These are phyloP conservation scores for Edolisoma coerulescens DNA, from an alignment of 2,113 vertebrate species.

Conservation along the genomic window DNA sequence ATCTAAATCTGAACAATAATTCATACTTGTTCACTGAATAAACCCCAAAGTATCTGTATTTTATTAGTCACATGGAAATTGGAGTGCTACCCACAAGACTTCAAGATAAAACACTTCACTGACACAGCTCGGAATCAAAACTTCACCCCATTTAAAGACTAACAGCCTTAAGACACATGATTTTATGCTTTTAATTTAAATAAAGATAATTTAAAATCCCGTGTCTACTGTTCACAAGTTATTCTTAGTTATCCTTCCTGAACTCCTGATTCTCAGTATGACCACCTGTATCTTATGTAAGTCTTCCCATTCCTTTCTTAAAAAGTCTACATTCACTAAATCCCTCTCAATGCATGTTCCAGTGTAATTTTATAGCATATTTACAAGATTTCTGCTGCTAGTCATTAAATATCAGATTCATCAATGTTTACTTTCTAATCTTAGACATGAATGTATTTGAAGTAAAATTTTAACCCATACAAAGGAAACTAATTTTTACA, in stretches of 20 bases:
- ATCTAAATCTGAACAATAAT: background rate
- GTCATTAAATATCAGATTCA: background rate
- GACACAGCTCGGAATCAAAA: background rate
- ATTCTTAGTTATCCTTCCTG: background rate
- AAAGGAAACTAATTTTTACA: background rate
- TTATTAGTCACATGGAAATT: background rate
- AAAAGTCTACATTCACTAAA: background rate
- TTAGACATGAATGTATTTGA: background rate
- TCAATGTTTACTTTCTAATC: background rate
- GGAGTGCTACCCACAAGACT: background rate
- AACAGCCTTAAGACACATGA: background rate
- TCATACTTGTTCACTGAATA: background rate
- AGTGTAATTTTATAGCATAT: background rate
- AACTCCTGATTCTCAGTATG: background rate
- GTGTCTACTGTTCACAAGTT: background rate
- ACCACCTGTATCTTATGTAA: background rate
- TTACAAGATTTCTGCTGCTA: background rate
- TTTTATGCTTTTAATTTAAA: background rate
- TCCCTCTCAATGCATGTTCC: background rate
- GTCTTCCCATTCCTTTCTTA: background rate
- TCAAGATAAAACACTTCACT: background rate
- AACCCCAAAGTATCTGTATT: background rate
- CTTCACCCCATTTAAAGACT: background rate
- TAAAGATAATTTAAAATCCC: background rate
- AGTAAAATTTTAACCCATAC: background rate